A percentile compares a stretch with the other conserved stretches of the same genome.
Evolutionary conservation across 2,113 vertebrate genomes (phyloP).

Genomic region (Periophthalmodon schlosseri): DNA sequence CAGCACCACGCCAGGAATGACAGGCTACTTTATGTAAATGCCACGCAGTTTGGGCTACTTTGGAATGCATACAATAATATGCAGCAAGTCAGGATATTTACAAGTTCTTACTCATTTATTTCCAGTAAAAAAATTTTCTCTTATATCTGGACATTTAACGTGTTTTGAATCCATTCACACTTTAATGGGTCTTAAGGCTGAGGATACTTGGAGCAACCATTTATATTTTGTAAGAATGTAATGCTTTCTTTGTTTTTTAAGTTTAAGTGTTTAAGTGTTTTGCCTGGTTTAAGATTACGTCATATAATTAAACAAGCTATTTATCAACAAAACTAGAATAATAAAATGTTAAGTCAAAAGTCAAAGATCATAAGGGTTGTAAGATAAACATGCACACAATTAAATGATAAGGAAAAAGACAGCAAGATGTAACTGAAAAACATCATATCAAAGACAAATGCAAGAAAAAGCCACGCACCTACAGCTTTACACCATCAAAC

Average conservation of each 20-base stretch:
- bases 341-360: background rate
- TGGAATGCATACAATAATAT: constrained; percentile 5
- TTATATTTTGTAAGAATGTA: no score
- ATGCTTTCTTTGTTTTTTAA: no score
- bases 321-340: background rate
- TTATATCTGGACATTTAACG: no score
- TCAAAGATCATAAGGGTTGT: background rate
- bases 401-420: background rate
- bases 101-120: background rate
- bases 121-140: no score
- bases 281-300: no score
- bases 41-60: constrained; percentile 14
- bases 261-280: no score
- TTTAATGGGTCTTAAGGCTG: no score
- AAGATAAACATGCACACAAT: background rate
- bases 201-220: no score
- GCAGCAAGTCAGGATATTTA: background rate
- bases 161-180: no score
- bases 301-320: background rate
- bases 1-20: constrained; percentile 27
- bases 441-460: background rate
- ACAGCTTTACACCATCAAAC: background rate
- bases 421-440: background rate
- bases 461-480: background rate
- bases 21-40: constrained; percentile 37